Conservation (phyloP, 2,888 invertebrate genomes). For the Exocentrus adspersus region DNA sequence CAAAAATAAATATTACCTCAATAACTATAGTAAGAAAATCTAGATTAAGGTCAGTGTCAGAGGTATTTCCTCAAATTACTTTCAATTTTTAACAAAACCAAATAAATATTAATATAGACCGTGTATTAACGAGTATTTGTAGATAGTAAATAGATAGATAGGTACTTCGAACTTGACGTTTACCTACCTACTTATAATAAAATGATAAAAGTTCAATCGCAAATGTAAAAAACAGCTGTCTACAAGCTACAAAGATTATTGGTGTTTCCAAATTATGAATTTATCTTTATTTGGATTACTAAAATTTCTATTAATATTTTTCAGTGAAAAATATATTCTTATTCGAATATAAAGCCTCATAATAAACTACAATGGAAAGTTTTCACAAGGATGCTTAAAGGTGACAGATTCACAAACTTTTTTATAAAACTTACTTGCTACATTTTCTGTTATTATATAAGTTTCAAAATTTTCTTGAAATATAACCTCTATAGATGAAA, state of each 20-base stretch:
- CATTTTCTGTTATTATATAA: not conserved
- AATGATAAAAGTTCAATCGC: too few species aligned
- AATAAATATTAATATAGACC: too few species aligned
- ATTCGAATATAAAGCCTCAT: not conserved
- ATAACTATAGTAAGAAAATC: too few species aligned
- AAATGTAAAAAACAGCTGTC: too few species aligned
- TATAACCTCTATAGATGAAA: not conserved
- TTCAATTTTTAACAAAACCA: too few species aligned
- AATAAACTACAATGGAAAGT: not conserved
- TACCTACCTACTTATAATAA: too few species aligned
- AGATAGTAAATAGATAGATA: too few species aligned
- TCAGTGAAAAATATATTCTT: not conserved
- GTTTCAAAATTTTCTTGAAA: constrained; percentile 7
- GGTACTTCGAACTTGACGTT: too few species aligned
- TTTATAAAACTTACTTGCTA: not conserved
- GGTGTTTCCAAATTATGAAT: not conserved
- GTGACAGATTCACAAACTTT: not conserved
- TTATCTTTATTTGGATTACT: constrained; percentile 4
- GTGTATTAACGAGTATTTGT: too few species aligned
- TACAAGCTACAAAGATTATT: not conserved
- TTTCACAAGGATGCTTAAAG: not conserved
- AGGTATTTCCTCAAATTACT: too few species aligned
- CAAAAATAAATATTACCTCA: too few species aligned
- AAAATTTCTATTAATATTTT: constrained; percentile 3
- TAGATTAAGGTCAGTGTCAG: too few species aligned